phyloP scores from a whole-genome alignment of 2,888 invertebrate genomes.

The Apotomis capreana region DNA sequence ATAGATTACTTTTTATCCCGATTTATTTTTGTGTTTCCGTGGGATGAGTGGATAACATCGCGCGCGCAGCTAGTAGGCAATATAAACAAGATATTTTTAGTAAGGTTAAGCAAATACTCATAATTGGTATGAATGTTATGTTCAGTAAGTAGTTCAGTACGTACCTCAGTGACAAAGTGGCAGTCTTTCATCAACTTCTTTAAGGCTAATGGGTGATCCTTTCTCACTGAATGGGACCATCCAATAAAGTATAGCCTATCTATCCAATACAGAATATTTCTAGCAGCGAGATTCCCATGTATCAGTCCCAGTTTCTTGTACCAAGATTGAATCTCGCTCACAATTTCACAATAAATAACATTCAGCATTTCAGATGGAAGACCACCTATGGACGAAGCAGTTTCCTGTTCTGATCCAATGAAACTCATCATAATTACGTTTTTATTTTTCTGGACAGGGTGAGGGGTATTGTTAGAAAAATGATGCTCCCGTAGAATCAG shows the following conservation, averaged over 20 bases:
- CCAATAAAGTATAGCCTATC: constrained; percentile 19
- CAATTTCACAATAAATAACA: constrained; percentile 4
- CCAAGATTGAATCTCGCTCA: constrained; percentile 20
- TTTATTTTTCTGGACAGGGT: constrained; percentile 10
- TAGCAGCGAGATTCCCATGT: constrained; percentile 24
- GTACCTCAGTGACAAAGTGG: constrained; percentile 25
- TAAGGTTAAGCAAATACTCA: no score
- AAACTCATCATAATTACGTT: constrained; percentile 30
- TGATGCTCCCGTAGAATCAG: constrained; percentile 6
- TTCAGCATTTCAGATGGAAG: background rate
- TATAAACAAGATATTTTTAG: no score
- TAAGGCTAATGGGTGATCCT: constrained; percentile 22
- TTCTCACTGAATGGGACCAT: constrained; percentile 29
- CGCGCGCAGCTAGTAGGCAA: no score
- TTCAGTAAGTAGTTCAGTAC: background rate
- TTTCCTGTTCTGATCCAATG: constrained; percentile 25
- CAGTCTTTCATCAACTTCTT: constrained; percentile 31
- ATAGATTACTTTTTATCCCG: no score
- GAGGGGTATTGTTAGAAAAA: constrained; percentile 19
- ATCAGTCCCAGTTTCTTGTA: constrained; percentile 24
- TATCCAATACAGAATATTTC: constrained; percentile 4
- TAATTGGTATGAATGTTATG: no score
- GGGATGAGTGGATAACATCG: no score
- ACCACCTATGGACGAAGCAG: constrained; percentile 4
- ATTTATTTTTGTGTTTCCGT: no score